Conservation (phyloP, 2,113 vertebrate genomes). For the Progne subis region DNA sequence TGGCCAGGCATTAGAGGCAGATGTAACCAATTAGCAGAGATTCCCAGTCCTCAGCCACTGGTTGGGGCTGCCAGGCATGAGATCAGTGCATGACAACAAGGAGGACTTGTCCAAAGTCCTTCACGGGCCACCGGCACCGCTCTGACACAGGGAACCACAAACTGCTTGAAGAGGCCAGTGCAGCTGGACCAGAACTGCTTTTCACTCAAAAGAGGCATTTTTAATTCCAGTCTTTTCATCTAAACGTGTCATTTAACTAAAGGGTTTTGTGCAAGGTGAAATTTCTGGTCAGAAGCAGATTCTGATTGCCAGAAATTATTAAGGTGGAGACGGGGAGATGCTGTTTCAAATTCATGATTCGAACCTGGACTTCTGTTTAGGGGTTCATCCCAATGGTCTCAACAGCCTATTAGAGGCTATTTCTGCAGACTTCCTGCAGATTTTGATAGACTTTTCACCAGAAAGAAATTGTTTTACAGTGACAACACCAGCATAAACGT, state of each 20-base stretch:
- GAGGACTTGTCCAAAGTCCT: constrained; percentile 3
- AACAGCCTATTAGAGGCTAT: not conserved
- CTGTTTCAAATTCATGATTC: not conserved
- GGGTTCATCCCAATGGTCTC: not conserved
- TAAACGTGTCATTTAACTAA: not conserved
- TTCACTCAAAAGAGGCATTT: not conserved
- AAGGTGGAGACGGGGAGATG: not conserved
- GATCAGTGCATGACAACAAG: not conserved
- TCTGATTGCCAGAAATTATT: not conserved
- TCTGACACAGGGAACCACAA: not conserved
- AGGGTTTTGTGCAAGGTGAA: not conserved
- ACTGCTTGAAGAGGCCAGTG: not conserved
- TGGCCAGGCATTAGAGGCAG: not conserved
- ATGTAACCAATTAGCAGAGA: constrained; percentile 38
- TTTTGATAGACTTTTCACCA: not conserved
- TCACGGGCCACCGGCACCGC: not conserved
- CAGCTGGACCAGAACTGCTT: not conserved
- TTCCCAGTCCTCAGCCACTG: not conserved
- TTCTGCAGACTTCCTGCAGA: not conserved
- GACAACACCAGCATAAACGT: not conserved
- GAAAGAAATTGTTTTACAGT: not conserved
- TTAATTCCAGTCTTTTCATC: not conserved
- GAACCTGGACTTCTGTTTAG: not conserved
- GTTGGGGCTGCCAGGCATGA: not conserved
- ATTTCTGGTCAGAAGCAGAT: not conserved